Conservation (phyloP, 2,797 vertebrate species). For the Aeoliscus strigatus region DNA sequence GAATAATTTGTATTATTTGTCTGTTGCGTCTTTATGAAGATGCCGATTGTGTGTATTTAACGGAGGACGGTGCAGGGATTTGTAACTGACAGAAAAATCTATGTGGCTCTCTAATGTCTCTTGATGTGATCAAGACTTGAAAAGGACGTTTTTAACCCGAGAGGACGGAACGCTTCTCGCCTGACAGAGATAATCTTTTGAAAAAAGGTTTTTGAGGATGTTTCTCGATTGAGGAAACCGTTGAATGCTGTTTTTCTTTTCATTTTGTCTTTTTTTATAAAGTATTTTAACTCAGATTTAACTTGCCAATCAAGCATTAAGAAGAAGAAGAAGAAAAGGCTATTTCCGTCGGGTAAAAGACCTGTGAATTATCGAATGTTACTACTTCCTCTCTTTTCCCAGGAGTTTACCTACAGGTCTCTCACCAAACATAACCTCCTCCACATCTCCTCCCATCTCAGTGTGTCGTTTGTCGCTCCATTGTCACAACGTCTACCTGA, state of each 20-base stretch:
- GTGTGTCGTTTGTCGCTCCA: conserved; percentile 12
- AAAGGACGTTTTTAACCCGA: conserved; percentile 48
- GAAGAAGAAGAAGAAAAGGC: conserved; percentile 78
- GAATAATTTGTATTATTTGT: conserved; percentile 76
- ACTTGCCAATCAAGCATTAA: conserved; percentile 87
- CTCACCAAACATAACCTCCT: conserved; percentile 83
- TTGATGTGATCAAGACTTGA: conserved; percentile 91
- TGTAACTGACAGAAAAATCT: conserved; percentile 80
- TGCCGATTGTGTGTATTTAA: conserved; percentile 86
- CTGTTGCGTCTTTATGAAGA: conserved; percentile 87
- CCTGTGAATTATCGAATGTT: conserved; percentile 96
- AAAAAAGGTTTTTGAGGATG: conserved; percentile 82
- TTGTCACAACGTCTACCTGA: conserved; percentile 7
- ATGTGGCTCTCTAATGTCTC: conserved; percentile 79
- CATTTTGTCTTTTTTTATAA: conserved; percentile 55
- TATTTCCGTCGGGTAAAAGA: conserved; percentile 95
- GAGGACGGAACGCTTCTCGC: conserved; percentile 75
- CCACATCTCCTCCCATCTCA: conserved; percentile 39
- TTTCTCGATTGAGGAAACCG: conserved; percentile 84
- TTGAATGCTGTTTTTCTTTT: conserved; percentile 84
- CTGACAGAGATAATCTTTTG: conserved; percentile 74
- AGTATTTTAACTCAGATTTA: conserved; percentile 85
- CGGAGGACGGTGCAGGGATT: conserved; percentile 83
- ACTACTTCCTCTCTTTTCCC: conserved; percentile 74
- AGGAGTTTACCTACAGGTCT: conserved; percentile 86